A percentile compares a stretch with the other conserved stretches of the same genome.
These are phyloP conservation scores for Girardia tigrina DNA, from an alignment of 2,888 invertebrate genomes.

Conservation along the genomic window DNA sequence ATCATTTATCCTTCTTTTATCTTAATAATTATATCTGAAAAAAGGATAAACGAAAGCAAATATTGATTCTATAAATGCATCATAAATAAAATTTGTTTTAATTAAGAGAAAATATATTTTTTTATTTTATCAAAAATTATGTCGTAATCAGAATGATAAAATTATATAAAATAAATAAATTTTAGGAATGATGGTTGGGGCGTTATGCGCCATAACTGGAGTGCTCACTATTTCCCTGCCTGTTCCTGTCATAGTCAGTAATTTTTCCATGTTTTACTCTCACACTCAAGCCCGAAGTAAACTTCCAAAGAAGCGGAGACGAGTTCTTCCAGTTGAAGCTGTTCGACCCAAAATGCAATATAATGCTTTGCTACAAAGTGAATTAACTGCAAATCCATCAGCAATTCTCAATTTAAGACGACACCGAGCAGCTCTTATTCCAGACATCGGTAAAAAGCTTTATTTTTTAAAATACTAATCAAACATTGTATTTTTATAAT, in stretches of 20 bases:
- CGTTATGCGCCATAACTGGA: constrained; percentile 75
- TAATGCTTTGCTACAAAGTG: background rate
- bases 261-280: constrained; percentile 91
- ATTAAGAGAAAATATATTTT: no score
- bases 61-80: no score
- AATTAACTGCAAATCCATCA: background rate
- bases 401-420: background rate
- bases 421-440: background rate
- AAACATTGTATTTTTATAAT: background rate
- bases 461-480: background rate
- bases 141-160: no score
- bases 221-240: constrained; percentile 85
- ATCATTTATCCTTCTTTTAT: no score
- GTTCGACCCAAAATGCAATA: constrained; percentile 55
- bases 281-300: constrained; percentile 92
- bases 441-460: background rate
- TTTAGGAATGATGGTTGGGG: constrained; percentile 78
- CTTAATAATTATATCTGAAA: no score
- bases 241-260: constrained; percentile 82
- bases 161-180: no score
- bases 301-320: constrained; percentile 73
- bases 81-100: no score
- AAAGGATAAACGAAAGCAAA: no score
- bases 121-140: no score
- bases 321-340: constrained; percentile 75